phyloP scores from a whole-genome alignment of 2,113 vertebrate genomes.

The Ammodytes marinus region DNA sequence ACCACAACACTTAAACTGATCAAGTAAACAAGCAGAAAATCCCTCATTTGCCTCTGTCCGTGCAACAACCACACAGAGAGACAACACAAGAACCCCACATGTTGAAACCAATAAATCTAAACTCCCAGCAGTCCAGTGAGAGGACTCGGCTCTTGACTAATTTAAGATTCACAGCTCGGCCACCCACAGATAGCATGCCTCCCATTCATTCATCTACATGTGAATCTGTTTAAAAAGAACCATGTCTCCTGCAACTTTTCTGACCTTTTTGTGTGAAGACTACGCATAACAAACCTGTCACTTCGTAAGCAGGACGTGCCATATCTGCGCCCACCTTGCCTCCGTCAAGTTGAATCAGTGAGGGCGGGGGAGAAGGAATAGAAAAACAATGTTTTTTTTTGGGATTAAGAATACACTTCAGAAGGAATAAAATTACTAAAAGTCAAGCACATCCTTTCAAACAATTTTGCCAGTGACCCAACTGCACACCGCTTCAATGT shows the following conservation, averaged over 20 bases:
- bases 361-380: constrained; percentile 15
- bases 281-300: constrained; percentile 2
- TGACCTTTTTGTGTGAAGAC: constrained; percentile 18
- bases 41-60: background rate
- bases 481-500: constrained; percentile 28
- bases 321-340: constrained; percentile 47
- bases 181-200: constrained; percentile 37
- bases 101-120: constrained; percentile 38
- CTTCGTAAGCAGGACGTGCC: constrained; percentile 36
- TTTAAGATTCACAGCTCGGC: constrained; percentile 31
- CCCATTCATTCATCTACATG: constrained; percentile 24
- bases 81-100: constrained; percentile 24
- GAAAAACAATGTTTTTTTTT: constrained; percentile 35
- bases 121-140: constrained; percentile 15
- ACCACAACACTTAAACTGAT: background rate
- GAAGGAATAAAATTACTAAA: constrained; percentile 55
- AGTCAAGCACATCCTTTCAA: constrained; percentile 46
- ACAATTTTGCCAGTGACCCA: constrained; percentile 35
- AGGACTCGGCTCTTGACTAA: constrained; percentile 17
- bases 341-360: constrained; percentile 53
- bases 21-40: background rate
- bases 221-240: constrained; percentile 33
- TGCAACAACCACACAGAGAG: constrained; percentile 2
- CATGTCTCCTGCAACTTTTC: constrained; percentile 32
- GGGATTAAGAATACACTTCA: constrained; percentile 57